Conservation (phyloP, 1,140 invertebrate genomes). For the Aphidius gifuensis region DNA sequence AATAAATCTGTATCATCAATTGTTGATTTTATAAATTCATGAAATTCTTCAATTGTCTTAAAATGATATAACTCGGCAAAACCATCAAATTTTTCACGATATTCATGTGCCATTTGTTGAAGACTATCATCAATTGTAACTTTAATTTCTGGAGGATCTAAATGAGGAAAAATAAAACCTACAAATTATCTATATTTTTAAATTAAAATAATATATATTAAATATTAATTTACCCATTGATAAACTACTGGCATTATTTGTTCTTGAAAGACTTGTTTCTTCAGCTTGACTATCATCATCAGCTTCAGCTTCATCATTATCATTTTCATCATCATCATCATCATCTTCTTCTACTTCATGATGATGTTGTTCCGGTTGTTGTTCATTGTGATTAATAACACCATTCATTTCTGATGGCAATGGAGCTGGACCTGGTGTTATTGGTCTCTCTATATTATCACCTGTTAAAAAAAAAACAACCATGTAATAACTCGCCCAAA, state of each 20-base stretch:
- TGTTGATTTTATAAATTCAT: constrained; percentile 28
- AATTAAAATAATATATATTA: neutral
- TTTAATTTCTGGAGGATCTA: constrained; percentile 23
- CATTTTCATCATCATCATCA: constrained; percentile 22
- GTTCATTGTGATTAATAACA: constrained; percentile 13
- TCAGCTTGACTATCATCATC: constrained; percentile 13
- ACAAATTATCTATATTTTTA: no score
- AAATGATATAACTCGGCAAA: constrained; percentile 29
- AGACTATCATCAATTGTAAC: constrained; percentile 23
- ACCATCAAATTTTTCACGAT: constrained; percentile 28
- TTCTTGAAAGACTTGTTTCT: neutral
- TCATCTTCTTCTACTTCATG: constrained; percentile 17
- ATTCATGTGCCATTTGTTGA: constrained; percentile 26
- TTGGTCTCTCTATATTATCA: constrained; percentile 4
- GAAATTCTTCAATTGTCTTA: constrained; percentile 26
- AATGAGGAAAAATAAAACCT: neutral
- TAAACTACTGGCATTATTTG: neutral
- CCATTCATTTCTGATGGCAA: constrained; percentile 17
- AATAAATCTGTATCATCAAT: constrained; percentile 7
- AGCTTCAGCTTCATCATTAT: constrained; percentile 22
- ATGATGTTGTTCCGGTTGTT: neutral
- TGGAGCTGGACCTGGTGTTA: neutral
- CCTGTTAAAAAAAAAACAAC: neutral
- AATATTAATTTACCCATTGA: constrained; percentile 9
- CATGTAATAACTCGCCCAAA: neutral